These are phyloP conservation scores for Drosophila niveifrons DNA, from an alignment of 2,888 invertebrate species.

Conservation along the genomic window DNA sequence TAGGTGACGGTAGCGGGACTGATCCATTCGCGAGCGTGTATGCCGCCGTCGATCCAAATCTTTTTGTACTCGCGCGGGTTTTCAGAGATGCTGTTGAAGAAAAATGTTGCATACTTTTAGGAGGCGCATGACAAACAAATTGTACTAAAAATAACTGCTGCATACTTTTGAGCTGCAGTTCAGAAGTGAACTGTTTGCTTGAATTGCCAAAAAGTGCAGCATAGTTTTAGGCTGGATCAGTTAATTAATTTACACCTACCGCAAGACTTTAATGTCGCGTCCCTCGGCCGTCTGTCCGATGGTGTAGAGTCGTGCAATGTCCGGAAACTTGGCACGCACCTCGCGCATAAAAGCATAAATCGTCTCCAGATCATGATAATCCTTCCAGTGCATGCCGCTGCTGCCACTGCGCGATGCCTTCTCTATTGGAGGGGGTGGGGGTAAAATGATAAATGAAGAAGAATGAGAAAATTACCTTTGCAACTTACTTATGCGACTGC, in stretches of 20 bases:
- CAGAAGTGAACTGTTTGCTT: not conserved
- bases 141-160: not conserved
- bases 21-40: conserved; percentile 96
- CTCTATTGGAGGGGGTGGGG: too few species aligned
- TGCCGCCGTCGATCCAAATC: conserved; percentile 92
- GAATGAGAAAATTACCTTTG: not conserved
- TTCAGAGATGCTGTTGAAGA: conserved; percentile 88
- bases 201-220: not conserved
- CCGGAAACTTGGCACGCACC: conserved; percentile 89
- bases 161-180: not conserved
- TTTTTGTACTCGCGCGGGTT: conserved; percentile 88
- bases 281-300: conserved; percentile 92
- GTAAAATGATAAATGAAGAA: too few species aligned
- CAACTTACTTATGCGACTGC: conserved; percentile 82
- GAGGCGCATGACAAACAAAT: not conserved
- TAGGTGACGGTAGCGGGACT: conserved; percentile 92
- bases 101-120: conserved; percentile 25
- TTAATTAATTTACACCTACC: conserved; percentile 67
- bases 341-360: conserved; percentile 91
- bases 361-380: conserved; percentile 90
- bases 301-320: conserved; percentile 89
- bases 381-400: conserved; percentile 89
- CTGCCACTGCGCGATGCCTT: conserved; percentile 59
- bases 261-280: conserved; percentile 89
- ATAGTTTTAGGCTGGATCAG: not conserved